Evolutionary conservation across 1,140 invertebrate species (phyloP).

Genomic region (Nomia melanderi): DNA sequence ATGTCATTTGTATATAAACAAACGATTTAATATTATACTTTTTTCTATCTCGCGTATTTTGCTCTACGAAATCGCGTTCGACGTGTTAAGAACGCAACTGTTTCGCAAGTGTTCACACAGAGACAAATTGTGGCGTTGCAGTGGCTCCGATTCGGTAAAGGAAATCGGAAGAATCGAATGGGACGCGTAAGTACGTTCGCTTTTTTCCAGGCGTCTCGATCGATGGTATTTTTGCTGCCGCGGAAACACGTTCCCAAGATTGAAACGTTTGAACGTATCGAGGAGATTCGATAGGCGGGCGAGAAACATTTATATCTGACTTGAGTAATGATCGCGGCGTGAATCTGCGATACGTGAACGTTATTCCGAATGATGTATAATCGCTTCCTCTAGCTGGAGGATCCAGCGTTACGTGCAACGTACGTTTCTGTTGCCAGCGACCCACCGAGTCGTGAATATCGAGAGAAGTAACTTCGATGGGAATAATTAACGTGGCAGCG

Average conservation of each 20-base stretch:
- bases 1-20: too few species aligned
- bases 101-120: too few species aligned
- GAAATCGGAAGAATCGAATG: not conserved
- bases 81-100: too few species aligned
- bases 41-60: too few species aligned
- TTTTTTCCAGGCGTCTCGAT: not conserved
- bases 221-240: not conserved
- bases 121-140: too few species aligned
- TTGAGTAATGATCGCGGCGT: slow-evolving; percentile 1
- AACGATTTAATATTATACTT: too few species aligned
- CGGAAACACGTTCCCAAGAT: not conserved
- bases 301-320: not conserved
- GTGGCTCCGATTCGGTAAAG: too few species aligned
- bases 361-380: not conserved
- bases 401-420: not conserved
- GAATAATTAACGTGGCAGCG: too few species aligned
- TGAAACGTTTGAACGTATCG: not conserved
- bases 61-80: too few species aligned
- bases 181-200: not conserved
- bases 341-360: not conserved
- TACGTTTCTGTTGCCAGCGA: not conserved
- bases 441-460: not conserved
- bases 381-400: not conserved
- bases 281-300: not conserved
- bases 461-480: not conserved